These are phyloP conservation scores for Branchellion lobata DNA, from an alignment of 2,888 invertebrate species.

Conservation along the genomic window DNA sequence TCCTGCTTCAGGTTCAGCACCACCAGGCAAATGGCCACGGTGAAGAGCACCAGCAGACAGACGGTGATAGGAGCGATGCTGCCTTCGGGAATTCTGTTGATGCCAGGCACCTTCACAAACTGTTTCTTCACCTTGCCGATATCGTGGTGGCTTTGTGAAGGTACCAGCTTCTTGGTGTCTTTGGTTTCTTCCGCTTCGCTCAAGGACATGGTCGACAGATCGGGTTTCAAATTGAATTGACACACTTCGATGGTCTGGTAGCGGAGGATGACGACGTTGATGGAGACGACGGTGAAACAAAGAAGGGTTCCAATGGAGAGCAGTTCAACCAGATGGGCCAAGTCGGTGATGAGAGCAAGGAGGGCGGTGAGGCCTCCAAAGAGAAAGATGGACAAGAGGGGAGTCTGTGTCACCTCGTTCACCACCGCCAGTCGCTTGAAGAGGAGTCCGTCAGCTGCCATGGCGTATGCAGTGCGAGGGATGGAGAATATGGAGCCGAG, in stretches of 20 bases:
- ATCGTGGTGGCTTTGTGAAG: slow-evolving; percentile 62
- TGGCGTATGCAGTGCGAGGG: slow-evolving; percentile 82
- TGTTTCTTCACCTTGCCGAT: slow-evolving; percentile 73
- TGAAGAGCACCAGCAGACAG: slow-evolving; percentile 67
- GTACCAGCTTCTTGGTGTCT: slow-evolving; percentile 53
- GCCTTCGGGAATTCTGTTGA: slow-evolving; percentile 65
- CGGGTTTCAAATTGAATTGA: slow-evolving; percentile 59
- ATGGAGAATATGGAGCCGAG: slow-evolving; percentile 81
- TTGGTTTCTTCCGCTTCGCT: slow-evolving; percentile 15
- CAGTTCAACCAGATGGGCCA: slow-evolving; percentile 86
- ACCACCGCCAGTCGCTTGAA: slow-evolving; percentile 73
- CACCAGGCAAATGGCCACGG: slow-evolving; percentile 62
- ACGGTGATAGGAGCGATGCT: slow-evolving; percentile 72
- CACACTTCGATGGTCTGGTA: slow-evolving; percentile 67
- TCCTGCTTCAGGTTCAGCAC: slow-evolving; percentile 68
- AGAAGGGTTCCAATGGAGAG: slow-evolving; percentile 73
- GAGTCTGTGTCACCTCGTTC: slow-evolving; percentile 73
- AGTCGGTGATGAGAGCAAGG: slow-evolving; percentile 81
- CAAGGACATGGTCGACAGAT: slow-evolving; percentile 44
- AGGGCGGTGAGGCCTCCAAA: slow-evolving; percentile 62
- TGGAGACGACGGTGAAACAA: slow-evolving; percentile 84
- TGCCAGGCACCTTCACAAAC: slow-evolving; percentile 74
- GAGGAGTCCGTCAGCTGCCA: slow-evolving; percentile 83
- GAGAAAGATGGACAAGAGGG: slow-evolving; percentile 57
- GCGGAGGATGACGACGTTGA: slow-evolving; percentile 82